These are phyloP conservation scores for Anodontia alba DNA, from an alignment of 2,888 invertebrate species.

Conservation along the genomic window DNA sequence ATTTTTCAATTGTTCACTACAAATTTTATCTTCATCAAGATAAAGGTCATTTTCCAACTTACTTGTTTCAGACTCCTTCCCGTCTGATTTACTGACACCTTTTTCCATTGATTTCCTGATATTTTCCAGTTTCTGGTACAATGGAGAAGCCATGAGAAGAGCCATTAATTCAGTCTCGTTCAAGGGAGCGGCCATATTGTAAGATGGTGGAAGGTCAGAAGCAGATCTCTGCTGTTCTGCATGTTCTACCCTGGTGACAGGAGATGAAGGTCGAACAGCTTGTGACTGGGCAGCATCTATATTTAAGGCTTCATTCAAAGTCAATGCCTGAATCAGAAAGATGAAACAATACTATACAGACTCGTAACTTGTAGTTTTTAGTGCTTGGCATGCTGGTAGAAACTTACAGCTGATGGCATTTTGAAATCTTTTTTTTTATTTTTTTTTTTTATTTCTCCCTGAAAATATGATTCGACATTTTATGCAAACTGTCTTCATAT, in stretches of 20 bases:
- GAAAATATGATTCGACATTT: no score
- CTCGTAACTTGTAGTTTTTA: background rate
- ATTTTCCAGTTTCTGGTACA: constrained; percentile 83
- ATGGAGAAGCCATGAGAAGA: constrained; percentile 82
- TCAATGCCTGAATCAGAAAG: constrained; percentile 71
- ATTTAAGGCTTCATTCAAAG: constrained; percentile 80
- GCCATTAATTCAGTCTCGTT: constrained; percentile 81
- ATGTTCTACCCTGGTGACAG: constrained; percentile 18
- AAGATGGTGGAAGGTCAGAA: constrained; percentile 68
- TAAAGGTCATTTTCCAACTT: no score
- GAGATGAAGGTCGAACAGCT: constrained; percentile 30
- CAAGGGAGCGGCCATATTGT: constrained; percentile 80
- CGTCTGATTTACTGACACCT: constrained; percentile 30
- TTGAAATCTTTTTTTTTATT: no score
- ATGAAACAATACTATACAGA: no score
- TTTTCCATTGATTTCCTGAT: constrained; percentile 78
- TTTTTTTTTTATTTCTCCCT: no score
- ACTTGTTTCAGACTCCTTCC: background rate
- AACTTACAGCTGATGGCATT: no score
- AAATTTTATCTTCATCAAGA: no score
- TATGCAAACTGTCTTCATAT: no score
- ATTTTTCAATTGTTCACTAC: no score
- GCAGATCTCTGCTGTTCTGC: constrained; percentile 29
- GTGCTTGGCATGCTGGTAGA: no score
- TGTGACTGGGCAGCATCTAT: constrained; percentile 68